Conservation (phyloP, 2,797 vertebrate genomes). For the Pitangus sulphuratus region DNA sequence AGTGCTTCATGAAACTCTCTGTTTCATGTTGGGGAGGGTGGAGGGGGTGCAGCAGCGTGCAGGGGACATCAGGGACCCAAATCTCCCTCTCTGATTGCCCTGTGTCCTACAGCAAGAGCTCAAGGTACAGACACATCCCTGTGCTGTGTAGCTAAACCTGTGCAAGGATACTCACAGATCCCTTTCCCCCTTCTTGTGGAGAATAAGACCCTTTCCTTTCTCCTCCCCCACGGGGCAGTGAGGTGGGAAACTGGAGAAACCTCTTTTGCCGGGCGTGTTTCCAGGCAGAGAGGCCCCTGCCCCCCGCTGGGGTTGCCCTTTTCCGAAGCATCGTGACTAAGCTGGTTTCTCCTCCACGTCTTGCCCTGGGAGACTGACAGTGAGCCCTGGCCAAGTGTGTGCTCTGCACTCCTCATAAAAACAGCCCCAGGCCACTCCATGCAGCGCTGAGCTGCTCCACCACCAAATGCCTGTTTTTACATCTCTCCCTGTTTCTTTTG, state of each 20-base stretch:
- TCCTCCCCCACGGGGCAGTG: not conserved
- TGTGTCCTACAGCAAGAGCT: accelerated
- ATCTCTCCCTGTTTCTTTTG: not conserved
- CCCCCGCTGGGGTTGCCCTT: not conserved
- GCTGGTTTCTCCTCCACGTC: conserved; percentile 9
- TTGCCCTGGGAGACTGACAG: not conserved
- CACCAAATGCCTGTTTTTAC: not conserved
- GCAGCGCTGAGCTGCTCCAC: not conserved
- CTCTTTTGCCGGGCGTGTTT: not conserved
- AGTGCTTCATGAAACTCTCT: not conserved
- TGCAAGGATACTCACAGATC: not conserved
- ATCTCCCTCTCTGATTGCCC: not conserved
- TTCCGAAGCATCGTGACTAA: not conserved
- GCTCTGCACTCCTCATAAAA: not conserved
- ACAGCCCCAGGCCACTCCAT: not conserved
- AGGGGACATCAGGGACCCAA: not conserved
- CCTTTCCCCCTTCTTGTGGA: not conserved
- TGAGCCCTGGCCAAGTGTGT: not conserved
- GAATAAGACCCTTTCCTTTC: not conserved
- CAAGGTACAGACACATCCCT: not conserved
- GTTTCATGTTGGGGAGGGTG: not conserved
- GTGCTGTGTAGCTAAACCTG: not conserved
- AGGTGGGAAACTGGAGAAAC: conserved; percentile 15
- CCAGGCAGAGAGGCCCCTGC: not conserved
- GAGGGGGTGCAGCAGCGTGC: accelerated